Base-by-base conservation (phyloP, 2,113 vertebrate species). In the Callocephalon fimbriatum region DNA sequence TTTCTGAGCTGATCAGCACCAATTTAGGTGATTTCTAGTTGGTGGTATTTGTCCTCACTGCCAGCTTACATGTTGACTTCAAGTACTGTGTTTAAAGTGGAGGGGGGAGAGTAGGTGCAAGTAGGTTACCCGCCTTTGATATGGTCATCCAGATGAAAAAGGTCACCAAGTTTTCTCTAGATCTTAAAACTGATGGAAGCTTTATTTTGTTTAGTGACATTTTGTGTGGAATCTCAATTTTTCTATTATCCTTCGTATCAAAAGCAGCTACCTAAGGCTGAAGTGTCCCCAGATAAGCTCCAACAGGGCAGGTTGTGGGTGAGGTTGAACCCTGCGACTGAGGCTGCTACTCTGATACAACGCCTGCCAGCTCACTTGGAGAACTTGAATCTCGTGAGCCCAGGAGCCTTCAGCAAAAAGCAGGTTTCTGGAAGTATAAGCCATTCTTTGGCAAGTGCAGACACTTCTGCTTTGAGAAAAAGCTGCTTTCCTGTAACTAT, bases 241-340 rank as follows among this genome's bases (percentile, higher is more conserved):
- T 88, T 37, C 45, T 47, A 1, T 67, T 50, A 9, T 17, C 22
- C 5, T 75, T 59, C 48, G 35, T 56, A 20, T 67, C 12, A 12
- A 37, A 56, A 71, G 35, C 8, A 37, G 8, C 21, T 65, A 6
- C n/a, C 32, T 8, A 26, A 68, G 31, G 10, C 40, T 53, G 58
- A 37, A 21, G 25, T 31, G 20, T 48, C 21, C 62, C 70, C 47
- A 67, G 47, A 29, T 1, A 19, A 76, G 12, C 18, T 65, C 26
- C 71, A 29, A 1, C 29, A 27, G 59, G 63, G 66, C 38, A 54
- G 21, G 65, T 18, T 2, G 4, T 3, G 37, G 27, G 32, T 37
- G 29, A 67, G 32, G 6, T 15, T 4, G 18, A 50, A 6, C 27
- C 0, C 0, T 23, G 5, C 0, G 0, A 3, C 1, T 59, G 53